Evolutionary conservation across 2,797 vertebrate genomes (phyloP).

Genomic region (Luscinia megarhynchos): DNA sequence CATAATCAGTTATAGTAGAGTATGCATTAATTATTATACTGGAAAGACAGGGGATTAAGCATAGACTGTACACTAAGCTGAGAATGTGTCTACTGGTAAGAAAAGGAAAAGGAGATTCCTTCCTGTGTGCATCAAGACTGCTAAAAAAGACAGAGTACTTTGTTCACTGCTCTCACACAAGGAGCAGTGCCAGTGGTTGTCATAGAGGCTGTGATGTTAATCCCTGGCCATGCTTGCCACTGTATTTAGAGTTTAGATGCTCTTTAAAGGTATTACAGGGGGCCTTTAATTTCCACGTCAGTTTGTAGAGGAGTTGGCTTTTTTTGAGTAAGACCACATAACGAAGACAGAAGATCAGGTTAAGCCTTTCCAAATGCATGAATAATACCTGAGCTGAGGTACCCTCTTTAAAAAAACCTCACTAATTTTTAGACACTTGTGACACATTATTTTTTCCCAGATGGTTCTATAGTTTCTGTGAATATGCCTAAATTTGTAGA

Average conservation of each 20-base stretch:
- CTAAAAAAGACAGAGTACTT: background rate
- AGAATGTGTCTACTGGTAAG: background rate
- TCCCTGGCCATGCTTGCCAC: background rate
- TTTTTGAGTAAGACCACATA: background rate
- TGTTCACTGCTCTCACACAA: background rate
- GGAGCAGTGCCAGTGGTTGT: background rate
- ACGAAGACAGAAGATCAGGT: background rate
- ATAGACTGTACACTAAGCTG: background rate
- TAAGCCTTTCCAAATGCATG: background rate
- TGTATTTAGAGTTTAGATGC: background rate
- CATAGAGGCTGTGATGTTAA: background rate
- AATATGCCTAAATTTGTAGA: background rate
- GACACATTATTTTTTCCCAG: background rate
- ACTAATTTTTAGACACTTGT: background rate
- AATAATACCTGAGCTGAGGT: background rate
- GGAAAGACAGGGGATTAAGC: background rate
- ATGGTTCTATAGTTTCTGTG: background rate
- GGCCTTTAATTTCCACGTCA: background rate
- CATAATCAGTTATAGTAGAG: background rate
- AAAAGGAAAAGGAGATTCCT: background rate
- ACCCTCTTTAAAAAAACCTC: background rate
- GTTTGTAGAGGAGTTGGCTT: background rate
- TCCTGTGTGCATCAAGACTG: background rate
- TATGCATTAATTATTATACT: background rate
- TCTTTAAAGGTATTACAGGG: background rate